phyloP scores from a whole-genome alignment of 2,113 vertebrate species.

The Strix uralensis region DNA sequence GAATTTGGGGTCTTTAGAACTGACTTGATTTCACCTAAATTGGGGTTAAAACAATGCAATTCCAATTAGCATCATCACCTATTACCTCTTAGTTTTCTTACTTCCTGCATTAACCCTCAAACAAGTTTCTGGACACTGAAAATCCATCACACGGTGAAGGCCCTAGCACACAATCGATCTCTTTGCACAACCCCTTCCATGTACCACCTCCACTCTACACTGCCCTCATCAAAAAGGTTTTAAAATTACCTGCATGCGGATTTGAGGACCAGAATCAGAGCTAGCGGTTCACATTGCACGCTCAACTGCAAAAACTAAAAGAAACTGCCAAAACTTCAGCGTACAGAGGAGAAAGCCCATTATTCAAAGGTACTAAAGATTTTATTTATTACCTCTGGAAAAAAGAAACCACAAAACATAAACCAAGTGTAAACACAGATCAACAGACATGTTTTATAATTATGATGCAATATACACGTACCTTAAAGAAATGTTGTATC shows the following conservation, averaged over 20 bases:
- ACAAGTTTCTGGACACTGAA: background rate
- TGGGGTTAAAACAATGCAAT: background rate
- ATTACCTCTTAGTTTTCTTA: background rate
- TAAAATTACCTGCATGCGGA: background rate
- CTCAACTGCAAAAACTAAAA: background rate
- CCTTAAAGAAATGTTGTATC: background rate
- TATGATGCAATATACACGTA: background rate
- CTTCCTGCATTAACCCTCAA: background rate
- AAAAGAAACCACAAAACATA: background rate
- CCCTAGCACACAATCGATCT: background rate
- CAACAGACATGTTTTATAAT: background rate
- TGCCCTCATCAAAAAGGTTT: background rate
- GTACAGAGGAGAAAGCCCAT: background rate
- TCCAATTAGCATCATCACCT: background rate
- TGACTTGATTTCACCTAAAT: background rate
- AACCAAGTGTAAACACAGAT: background rate
- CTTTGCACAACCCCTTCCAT: background rate
- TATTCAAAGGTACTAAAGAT: background rate
- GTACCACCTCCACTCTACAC: background rate
- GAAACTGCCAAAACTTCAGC: background rate
- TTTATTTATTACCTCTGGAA: background rate
- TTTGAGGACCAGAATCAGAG: background rate
- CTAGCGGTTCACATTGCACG: background rate
- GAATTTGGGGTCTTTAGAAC: background rate
- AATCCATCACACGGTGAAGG: background rate